Conservation (phyloP, 2,888 invertebrate genomes). For the Hydropsyche betteni region DNA sequence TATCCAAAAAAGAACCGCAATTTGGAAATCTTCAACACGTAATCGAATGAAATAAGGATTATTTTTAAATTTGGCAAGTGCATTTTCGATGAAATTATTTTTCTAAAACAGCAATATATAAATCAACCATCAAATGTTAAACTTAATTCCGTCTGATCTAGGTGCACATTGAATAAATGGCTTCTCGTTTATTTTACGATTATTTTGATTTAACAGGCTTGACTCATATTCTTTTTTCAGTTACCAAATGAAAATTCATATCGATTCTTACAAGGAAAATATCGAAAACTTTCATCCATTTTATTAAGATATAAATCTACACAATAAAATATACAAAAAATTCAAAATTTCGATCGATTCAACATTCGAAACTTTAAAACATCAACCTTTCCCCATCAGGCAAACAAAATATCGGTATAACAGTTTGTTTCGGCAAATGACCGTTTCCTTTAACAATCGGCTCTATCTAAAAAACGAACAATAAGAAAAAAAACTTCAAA, state of each 20-base stretch:
- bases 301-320: not conserved
- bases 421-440: conserved; percentile 38
- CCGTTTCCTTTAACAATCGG: conserved; percentile 33
- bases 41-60: no score
- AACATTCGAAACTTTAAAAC: not conserved
- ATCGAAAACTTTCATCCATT: not conserved
- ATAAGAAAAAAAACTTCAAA: not conserved
- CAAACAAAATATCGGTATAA: conserved; percentile 36
- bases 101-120: no score
- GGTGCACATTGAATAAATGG: no score
- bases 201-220: not conserved
- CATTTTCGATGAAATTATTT: no score
- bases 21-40: no score
- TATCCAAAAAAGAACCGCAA: no score
- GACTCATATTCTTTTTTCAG: not conserved
- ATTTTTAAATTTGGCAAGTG: no score
- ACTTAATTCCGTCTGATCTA: no score
- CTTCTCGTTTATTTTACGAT: no score
- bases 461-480: conserved; percentile 40
- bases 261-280: not conserved
- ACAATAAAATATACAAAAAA: not conserved
- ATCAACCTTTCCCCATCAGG: conserved; percentile 44
- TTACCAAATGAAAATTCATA: not conserved
- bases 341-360: not conserved
- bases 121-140: no score